Evolutionary conservation across 2,888 invertebrate genomes (phyloP).

Genomic region (Ophion obscuratus): DNA sequence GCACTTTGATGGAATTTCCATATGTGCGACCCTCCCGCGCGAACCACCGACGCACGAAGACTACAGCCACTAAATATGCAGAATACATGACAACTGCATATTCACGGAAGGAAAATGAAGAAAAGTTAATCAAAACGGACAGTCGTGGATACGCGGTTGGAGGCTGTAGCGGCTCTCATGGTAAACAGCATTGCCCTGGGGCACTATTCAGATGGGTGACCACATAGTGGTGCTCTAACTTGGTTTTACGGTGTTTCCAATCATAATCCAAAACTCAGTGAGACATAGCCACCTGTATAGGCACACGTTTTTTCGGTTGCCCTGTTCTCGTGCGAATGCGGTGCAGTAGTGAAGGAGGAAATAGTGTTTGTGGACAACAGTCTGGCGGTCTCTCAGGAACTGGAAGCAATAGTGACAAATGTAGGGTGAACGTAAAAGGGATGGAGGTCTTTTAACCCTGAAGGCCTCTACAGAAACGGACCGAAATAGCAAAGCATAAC

Average conservation of each 20-base stretch:
- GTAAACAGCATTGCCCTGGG: neutral
- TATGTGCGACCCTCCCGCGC: slow-evolving; percentile 41
- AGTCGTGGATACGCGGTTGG: neutral
- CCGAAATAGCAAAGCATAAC: too few relatives aligned
- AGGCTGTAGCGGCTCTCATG: neutral
- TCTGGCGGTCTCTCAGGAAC: too few relatives aligned
- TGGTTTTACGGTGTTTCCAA: neutral
- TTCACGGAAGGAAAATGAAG: slow-evolving; percentile 22
- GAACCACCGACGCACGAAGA: slow-evolving; percentile 16
- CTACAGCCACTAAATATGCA: slow-evolving; percentile 33
- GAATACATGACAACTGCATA: slow-evolving; percentile 19
- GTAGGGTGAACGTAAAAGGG: too few relatives aligned
- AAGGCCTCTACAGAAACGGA: too few relatives aligned
- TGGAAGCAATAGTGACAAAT: too few relatives aligned
- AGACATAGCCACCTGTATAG: too few relatives aligned
- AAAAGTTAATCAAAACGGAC: neutral
- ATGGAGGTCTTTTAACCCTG: too few relatives aligned
- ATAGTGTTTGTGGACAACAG: too few relatives aligned
- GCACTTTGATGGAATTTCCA: slow-evolving; percentile 57
- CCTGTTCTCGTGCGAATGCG: too few relatives aligned
- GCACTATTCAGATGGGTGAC: neutral
- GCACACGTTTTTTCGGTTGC: too few relatives aligned
- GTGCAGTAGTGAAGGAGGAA: too few relatives aligned
- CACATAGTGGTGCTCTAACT: neutral
- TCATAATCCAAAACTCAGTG: neutral